Conservation (phyloP, 35 echinoderm and acorn worm genomes). For the Eucidaris tribuloides region DNA sequence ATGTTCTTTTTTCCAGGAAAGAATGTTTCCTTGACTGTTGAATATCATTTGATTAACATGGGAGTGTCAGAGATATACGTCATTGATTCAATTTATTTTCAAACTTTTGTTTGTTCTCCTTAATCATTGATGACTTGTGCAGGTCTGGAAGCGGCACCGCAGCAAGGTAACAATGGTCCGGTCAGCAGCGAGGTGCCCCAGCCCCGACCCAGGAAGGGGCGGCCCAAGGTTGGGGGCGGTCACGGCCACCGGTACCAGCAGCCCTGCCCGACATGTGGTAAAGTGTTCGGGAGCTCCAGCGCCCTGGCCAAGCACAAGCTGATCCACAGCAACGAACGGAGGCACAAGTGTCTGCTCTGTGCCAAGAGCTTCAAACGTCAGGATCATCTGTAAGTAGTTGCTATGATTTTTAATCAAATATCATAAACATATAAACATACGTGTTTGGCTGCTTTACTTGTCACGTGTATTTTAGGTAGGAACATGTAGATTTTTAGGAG, state of each 20-base stretch:
- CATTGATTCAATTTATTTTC: too few relatives aligned
- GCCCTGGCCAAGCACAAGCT: conserved; percentile 98
- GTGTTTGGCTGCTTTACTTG: not conserved
- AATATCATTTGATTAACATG: too few relatives aligned
- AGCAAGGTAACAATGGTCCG: not conserved
- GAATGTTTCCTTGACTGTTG: too few relatives aligned
- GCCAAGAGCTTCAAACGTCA: conserved; percentile 98
- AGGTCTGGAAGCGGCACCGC: conserved; percentile 15
- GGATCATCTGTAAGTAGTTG: conserved; percentile 87
- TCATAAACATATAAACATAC: too few relatives aligned
- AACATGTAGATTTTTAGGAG: conserved; percentile 3
- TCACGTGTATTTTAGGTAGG: not conserved
- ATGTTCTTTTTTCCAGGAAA: too few relatives aligned
- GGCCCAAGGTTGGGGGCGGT: conserved; percentile 53
- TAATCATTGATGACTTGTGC: not conserved
- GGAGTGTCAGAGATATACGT: too few relatives aligned
- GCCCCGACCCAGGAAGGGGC: conserved; percentile 58
- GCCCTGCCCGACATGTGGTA: conserved; percentile 84
- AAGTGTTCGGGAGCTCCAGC: conserved; percentile 97
- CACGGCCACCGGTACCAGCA: conserved; percentile 89
- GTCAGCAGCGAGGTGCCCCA: not conserved
- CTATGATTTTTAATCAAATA: not conserved
- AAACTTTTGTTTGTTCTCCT: too few relatives aligned
- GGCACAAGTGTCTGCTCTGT: conserved; percentile 91
- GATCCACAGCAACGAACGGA: conserved; percentile 95